These are phyloP conservation scores for Xestia rhomboidea DNA, from an alignment of 2,888 invertebrate genomes.

Conservation along the genomic window DNA sequence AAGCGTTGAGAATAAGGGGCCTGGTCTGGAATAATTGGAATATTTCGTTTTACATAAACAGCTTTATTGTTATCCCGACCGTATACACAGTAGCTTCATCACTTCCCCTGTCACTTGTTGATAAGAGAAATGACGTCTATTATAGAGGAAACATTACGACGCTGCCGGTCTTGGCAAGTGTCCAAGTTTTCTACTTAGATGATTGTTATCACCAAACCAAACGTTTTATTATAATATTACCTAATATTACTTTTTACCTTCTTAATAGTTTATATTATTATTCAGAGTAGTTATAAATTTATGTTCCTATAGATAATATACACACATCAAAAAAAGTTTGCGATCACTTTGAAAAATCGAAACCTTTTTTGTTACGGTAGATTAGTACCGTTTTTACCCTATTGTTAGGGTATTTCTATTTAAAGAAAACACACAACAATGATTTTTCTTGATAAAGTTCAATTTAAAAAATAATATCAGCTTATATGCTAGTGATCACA, in stretches of 20 bases:
- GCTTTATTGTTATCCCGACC: background rate
- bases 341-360: too few species aligned
- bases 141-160: slow-evolving; percentile 1
- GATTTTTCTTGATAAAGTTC: too few species aligned
- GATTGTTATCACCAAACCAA: background rate
- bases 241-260: background rate
- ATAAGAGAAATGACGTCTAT: background rate
- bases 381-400: too few species aligned
- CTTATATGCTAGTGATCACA: too few species aligned
- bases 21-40: background rate
- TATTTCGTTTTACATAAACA: background rate
- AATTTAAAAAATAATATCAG: too few species aligned
- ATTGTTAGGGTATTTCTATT: too few species aligned
- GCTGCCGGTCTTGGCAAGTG: slow-evolving; percentile 2
- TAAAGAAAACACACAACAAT: too few species aligned
- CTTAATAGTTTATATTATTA: background rate
- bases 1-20: too few species aligned
- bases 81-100: background rate
- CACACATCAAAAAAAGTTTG: too few species aligned
- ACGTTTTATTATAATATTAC: background rate
- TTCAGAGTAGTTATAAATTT: background rate
- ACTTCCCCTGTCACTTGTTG: slow-evolving; percentile 4
- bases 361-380: too few species aligned
- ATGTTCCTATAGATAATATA: too few species aligned
- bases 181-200: slow-evolving; percentile 1